These are phyloP conservation scores for Apocrypta bakeri DNA, from an alignment of 1,140 invertebrate genomes.

Conservation along the genomic window DNA sequence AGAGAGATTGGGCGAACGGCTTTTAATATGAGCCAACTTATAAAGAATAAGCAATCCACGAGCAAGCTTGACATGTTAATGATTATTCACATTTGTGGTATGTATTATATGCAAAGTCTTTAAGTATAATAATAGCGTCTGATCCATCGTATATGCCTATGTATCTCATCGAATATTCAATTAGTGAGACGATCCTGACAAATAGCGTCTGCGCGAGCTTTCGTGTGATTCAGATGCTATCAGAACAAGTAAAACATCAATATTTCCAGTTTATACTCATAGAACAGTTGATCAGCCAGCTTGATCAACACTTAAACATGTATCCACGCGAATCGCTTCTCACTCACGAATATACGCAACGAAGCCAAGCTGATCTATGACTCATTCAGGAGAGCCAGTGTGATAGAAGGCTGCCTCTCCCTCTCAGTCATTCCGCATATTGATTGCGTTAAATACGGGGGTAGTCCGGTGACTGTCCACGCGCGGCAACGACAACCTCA, in stretches of 20 bases:
- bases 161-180: too few species aligned
- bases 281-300: background rate
- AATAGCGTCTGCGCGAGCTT: too few species aligned
- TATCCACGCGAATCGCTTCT: background rate
- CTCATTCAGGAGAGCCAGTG: background rate
- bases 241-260: too few species aligned
- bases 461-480: slow-evolving; percentile 39
- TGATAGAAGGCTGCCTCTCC: background rate
- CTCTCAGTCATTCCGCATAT: slow-evolving; percentile 24
- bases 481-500: slow-evolving; percentile 10
- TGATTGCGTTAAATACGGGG: slow-evolving; percentile 33
- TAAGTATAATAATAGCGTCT: too few species aligned
- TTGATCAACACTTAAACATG: background rate
- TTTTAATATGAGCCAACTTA: background rate
- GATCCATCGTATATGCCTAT: too few species aligned
- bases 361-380: background rate
- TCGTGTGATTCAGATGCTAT: too few species aligned
- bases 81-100: too few species aligned
- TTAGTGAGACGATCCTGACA: too few species aligned
- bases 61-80: too few species aligned
- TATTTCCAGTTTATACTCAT: too few species aligned
- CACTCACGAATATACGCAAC: background rate
- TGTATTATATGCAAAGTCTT: too few species aligned
- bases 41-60: too few species aligned
- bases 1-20: background rate